Base-by-base conservation (phyloP, 1,140 invertebrate species). In the Yoshiicerus persimilis region DNA sequence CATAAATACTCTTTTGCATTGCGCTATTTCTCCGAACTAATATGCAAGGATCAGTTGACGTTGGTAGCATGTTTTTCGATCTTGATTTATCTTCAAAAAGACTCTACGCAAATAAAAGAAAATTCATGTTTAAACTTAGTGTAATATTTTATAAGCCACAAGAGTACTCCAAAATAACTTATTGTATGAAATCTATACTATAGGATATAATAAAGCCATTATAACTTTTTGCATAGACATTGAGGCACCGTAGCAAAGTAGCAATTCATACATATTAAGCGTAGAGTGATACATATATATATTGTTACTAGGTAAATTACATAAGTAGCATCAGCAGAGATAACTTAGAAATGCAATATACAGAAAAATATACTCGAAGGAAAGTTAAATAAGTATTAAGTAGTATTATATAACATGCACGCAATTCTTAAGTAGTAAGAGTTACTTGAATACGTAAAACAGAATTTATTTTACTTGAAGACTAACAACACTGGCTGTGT, bases 401-500 rank as follows among this genome's bases (percentile, higher is more conserved):
- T n/a, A n/a, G n/a, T n/a, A n/a, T n/a, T n/a, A n/a, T n/a, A n/a
- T n/a, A n/a, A n/a, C n/a, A n/a, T n/a, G n/a, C n/a, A n/a, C n/a
- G n/a, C n/a, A n/a, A n/a, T n/a, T n/a, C n/a, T n/a, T n/a, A n/a
- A n/a, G n/a, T n/a, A n/a, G n/a, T n/a, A n/a, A n/a, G n/a, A n/a
- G n/a, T n/a, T n/a, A n/a, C n/a, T n/a, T n/a, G 30, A 70, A 70
- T 27, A 64, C 6, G 23, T 64, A 27, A 64, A 25, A 6, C 9
- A 32, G 70, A 36, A 16, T 36, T n/a, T n/a, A 5, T 16, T 20
- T 36, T 36, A 80, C 75, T 32, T 80, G 75, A 34, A 91, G 70
- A 84, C 89, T 91, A 8, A 89, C 86, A 70, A 87, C 88, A 47
- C 87, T 88, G 23, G 88, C 77, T 11, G 95, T 94, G 88, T 96